These are phyloP conservation scores for Prionailurus bengalensis DNA, from an alignment of 2,113 vertebrate genomes.

Conservation along the genomic window DNA sequence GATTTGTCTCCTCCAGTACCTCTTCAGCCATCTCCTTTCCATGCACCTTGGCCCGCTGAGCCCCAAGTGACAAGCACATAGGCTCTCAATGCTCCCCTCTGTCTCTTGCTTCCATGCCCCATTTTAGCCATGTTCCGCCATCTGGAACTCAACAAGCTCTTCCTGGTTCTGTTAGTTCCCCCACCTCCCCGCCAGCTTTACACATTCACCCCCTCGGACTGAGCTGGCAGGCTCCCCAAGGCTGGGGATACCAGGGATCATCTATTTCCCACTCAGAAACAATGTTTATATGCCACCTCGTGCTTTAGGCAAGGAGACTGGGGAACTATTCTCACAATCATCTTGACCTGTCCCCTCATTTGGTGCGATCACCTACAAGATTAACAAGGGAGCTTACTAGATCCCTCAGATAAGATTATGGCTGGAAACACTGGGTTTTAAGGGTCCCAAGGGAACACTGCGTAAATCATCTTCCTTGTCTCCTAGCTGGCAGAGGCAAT, in stretches of 20 bases:
- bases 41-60: neutral
- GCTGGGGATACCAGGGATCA: neutral
- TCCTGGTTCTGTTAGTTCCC: neutral
- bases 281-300: neutral
- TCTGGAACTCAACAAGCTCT: neutral
- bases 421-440: neutral
- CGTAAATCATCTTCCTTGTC: constrained; percentile 6
- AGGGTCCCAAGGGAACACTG: neutral
- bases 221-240: neutral
- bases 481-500: neutral
- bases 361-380: neutral
- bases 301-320: neutral
- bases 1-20: neutral
- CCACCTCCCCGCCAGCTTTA: neutral
- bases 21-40: neutral
- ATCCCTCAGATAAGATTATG: neutral
- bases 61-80: neutral
- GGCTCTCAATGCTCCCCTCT: neutral
- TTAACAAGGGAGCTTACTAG: neutral
- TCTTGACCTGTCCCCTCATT: neutral
- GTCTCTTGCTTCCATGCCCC: neutral
- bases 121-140: neutral
- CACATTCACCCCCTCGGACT: neutral
- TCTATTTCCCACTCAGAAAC: neutral
- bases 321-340: neutral